Base-by-base conservation (phyloP, 2,888 invertebrate genomes). In the Tortricodes alternella region DNA sequence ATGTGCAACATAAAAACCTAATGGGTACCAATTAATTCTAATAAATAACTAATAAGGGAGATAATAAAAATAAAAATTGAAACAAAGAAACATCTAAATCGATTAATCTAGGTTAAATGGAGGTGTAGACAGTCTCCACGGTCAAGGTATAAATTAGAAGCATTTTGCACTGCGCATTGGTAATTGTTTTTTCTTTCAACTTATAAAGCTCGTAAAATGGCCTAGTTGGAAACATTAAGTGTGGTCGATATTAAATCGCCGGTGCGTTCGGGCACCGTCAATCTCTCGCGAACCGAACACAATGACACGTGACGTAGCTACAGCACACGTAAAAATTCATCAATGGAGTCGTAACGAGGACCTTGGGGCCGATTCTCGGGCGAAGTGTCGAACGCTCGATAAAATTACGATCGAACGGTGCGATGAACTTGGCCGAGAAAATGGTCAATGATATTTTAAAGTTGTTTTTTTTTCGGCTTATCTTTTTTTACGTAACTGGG, bases 341-440 rank as follows among this genome's bases (percentile, higher is more conserved):
- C 83, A 88, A 88, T 88, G 88, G 21, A 49, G 44, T 29, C 48
- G 55, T 38, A 56, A 16, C 38, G 53, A 11, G 32, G 38, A 32
- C 49, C 56, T 56, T 56, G 50, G 44, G 43, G 49, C 29, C 50
- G 16, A 56, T 56, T 56, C 50, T 50, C 16, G 56, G 35, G 56
- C 37, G 7, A 38, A 18, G 32, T 50, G 43, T 44, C 44, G 49
- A 44, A 23, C 35, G 43, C 18, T 44, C 50, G 43, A 56, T 56
- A 50, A 53, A 49, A 24, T 43, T 43, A 71, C 76, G 73, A 66
- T 73, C 68, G 70, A 65, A 67, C 72, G 72, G 58, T 65, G 67
- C 85, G 78, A 73, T 84, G 85, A 86, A 85, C 88, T 85, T 78
- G 43, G 58, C 53, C 59, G 58, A 57, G 62, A 65, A 43, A 55